These are phyloP conservation scores for Gavia stellata DNA, from an alignment of 2,113 vertebrate species.

Conservation along the genomic window DNA sequence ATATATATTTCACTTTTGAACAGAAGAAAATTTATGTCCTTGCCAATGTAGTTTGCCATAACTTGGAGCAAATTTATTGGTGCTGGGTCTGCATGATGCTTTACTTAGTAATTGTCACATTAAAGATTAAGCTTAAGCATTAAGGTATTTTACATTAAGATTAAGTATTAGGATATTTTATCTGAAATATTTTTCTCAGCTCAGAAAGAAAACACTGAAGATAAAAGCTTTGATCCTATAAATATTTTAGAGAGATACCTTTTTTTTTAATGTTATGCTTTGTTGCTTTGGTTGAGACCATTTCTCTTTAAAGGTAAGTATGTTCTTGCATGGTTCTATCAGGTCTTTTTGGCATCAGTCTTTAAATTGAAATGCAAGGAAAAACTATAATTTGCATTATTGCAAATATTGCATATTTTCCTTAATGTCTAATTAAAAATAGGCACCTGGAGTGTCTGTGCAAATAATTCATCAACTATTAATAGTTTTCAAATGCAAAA, in stretches of 20 bases:
- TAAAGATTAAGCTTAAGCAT: background rate
- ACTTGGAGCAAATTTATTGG: background rate
- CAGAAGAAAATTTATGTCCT: background rate
- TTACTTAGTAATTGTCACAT: background rate
- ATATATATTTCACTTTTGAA: background rate
- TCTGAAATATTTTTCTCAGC: background rate
- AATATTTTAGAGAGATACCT: background rate
- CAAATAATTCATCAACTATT: background rate
- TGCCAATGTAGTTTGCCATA: background rate
- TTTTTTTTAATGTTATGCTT: background rate
- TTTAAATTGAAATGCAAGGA: background rate
- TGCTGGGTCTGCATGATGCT: background rate
- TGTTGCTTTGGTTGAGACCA: background rate
- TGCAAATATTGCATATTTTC: no score
- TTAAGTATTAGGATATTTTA: background rate
- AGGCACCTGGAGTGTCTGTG: background rate
- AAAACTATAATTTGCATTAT: background rate
- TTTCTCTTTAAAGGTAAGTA: background rate
- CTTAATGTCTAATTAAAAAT: background rate
- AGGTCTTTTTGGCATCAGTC: background rate
- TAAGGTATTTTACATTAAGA: background rate
- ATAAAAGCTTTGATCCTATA: background rate
- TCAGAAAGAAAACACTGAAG: background rate
- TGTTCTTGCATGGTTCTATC: background rate
- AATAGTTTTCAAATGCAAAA: background rate